Base-by-base conservation (phyloP, 2,113 vertebrate species). In the Aepyceros melampus region DNA sequence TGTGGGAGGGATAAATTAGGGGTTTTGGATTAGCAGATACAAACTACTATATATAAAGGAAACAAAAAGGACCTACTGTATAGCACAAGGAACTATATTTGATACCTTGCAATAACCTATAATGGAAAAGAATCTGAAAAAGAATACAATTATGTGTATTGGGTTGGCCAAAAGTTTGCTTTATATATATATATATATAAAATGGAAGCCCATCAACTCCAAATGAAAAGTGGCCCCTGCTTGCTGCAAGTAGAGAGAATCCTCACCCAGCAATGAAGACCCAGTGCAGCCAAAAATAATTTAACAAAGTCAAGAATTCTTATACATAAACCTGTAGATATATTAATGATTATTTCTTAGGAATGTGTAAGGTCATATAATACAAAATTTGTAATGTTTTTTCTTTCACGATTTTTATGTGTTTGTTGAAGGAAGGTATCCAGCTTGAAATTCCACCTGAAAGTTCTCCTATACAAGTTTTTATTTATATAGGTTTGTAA, bases 381-480 rank as follows among this genome's bases (percentile, higher is more conserved):
- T 40, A n/a, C 9, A n/a, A 92, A 96, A 16, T 71, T 90, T 5
- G 23, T 51, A 49, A 10, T 25, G 5, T 9, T 23, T 62, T 92
- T 92, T 87, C 43, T 96, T 91, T 92, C 49, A 58, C 6, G 14
- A 91, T 60, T 60, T 56, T 96, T 92, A 36, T 64, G 40, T 47
- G n/a, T 84, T 95, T 94, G 56, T 27, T 89, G 53, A 88, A 96
- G 5, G 40, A 97, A 67, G 16, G 19, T 53, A 94, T 49, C 21
- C 85, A 53, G n/a, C 56, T 97, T 94, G 78, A 94, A 89, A n/a
- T 53, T 47, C 82, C n/a, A 87, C 49, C 58, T 91, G 33, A 94
- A 97, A 33, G 62, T 81, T 51, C 33, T 95, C 21, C 60, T 53
- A 25, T 40, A 43, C 13, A 91, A 56, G 43, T 53, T 96, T 94